These are phyloP conservation scores for Nibea albiflora DNA, from an alignment of 2,113 vertebrate genomes.

Conservation along the genomic window DNA sequence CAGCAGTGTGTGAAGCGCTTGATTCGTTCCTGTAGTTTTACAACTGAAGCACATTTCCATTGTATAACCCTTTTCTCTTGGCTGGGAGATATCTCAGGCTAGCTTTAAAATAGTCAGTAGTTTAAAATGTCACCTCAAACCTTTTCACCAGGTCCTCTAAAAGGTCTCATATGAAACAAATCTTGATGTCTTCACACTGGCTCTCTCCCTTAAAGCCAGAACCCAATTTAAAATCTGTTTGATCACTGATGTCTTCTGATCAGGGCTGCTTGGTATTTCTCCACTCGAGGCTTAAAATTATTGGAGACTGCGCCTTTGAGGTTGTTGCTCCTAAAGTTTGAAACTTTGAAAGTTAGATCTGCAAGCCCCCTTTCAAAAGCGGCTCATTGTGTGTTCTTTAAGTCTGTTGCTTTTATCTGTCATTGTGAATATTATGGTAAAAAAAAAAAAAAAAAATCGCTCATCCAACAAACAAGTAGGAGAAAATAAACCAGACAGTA, in stretches of 20 bases:
- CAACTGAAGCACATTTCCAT: neutral
- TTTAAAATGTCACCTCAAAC: neutral
- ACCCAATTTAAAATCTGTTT: conserved; percentile 36
- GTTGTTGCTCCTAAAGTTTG: conserved; percentile 8
- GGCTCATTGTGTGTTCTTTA: neutral
- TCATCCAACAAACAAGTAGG: neutral
- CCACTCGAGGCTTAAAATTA: neutral
- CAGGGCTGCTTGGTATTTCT: neutral
- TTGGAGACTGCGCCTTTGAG: conserved; percentile 12
- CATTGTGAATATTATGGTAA: neutral
- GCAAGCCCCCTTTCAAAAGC: neutral
- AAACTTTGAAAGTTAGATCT: neutral
- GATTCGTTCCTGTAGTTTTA: neutral
- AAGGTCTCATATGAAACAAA: conserved; percentile 8
- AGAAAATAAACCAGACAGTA: neutral
- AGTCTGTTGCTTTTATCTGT: conserved; percentile 7
- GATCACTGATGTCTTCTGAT: conserved; percentile 38
- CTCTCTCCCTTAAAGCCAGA: neutral
- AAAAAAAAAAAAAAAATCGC: neutral
- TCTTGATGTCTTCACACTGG: neutral
- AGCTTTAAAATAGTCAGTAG: neutral
- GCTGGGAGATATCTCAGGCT: neutral
- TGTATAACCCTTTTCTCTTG: neutral
- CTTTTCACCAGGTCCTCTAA: neutral
- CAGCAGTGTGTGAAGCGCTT: neutral